Evolutionary conservation across 2,888 invertebrate genomes (phyloP).

Genomic region (Diplolepis rosae): DNA sequence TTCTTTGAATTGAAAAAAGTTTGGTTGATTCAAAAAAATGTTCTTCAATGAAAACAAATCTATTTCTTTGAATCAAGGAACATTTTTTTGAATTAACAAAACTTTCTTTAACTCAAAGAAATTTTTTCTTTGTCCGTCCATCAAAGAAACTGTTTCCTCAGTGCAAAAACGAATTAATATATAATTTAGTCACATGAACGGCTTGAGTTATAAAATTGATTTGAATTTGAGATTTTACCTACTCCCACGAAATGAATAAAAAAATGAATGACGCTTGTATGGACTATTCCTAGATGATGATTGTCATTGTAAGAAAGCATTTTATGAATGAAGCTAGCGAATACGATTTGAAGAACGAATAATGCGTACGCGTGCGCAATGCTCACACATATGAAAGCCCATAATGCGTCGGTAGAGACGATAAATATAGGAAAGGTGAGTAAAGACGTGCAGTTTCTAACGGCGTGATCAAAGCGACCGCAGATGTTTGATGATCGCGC

Average conservation of each 20-base stretch:
- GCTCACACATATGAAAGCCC: conserved; percentile 29
- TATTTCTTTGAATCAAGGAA: no score
- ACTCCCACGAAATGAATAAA: neutral
- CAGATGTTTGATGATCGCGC: conserved; percentile 70
- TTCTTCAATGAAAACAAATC: no score
- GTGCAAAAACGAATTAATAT: no score
- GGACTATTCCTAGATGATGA: neutral
- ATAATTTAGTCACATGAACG: no score
- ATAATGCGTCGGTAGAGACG: conserved; percentile 43
- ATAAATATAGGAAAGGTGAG: conserved; percentile 60
- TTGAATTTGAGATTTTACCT: neutral
- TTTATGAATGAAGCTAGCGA: conserved; percentile 52
- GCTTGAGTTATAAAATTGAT: no score
- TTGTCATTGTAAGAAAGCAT: conserved; percentile 46
- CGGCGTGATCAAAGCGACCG: conserved; percentile 65
- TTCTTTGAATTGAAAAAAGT: no score
- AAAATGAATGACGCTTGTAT: conserved; percentile 1
- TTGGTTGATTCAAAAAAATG: no score
- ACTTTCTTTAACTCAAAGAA: no score
- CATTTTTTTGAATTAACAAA: no score
- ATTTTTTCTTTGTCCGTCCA: no score
- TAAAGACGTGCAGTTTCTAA: conserved; percentile 62
- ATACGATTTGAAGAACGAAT: conserved; percentile 33
- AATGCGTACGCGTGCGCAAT: conserved; percentile 47
- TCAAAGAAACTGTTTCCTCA: no score